phyloP scores from a whole-genome alignment of 2,888 invertebrate species.

The Phengaris alcon region DNA sequence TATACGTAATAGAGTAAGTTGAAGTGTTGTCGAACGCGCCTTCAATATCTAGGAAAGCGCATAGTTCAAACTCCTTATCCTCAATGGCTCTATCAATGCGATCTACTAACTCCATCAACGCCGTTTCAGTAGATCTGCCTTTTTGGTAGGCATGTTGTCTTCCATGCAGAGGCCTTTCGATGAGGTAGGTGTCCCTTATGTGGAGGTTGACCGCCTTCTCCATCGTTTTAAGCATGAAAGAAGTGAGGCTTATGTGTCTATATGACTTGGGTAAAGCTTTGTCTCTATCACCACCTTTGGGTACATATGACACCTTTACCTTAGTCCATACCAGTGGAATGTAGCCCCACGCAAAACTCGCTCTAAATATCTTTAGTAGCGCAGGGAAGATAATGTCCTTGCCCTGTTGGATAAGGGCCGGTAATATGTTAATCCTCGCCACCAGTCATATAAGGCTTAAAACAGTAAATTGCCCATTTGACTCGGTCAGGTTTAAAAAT shows the following conservation, averaged over 20 bases:
- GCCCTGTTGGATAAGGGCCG: background rate
- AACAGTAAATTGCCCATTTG: background rate
- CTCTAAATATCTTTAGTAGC: background rate
- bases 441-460: background rate
- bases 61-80: no score
- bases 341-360: background rate
- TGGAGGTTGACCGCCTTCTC: no score
- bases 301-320: background rate
- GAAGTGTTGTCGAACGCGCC: no score
- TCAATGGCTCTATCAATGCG: background rate
- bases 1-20: no score
- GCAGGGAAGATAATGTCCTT: background rate
- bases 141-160: constrained; percentile 1
- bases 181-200: background rate
- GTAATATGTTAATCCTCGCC: background rate
- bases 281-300: no score
- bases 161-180: background rate
- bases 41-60: no score
- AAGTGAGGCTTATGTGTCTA: no score
- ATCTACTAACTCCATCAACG: background rate
- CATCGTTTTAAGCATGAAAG: no score
- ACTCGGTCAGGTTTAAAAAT: background rate
- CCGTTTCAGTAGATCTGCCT: constrained; percentile 1
- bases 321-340: background rate
- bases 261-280: no score